Conservation (phyloP, 2,888 invertebrate genomes). For the Drosophila subsilvestris region DNA sequence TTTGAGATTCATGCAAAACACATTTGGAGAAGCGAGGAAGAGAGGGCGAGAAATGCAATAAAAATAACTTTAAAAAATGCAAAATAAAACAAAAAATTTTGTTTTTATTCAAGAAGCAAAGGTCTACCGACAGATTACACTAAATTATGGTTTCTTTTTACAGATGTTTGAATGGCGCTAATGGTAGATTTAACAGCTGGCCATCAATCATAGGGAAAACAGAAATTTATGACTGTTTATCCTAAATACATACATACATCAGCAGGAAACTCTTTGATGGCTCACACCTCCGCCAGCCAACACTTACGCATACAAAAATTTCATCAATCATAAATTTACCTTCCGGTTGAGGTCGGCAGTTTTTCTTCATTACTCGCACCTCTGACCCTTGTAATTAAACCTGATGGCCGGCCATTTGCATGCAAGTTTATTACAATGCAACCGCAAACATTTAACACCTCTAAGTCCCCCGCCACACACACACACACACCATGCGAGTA, state of each 20-base stretch:
- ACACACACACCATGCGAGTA: neutral
- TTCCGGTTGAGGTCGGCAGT: slow-evolving; percentile 32
- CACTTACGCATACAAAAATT: slow-evolving; percentile 8
- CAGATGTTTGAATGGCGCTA: neutral
- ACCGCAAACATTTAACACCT: slow-evolving; percentile 73
- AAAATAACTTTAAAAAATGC: slow-evolving; percentile 79
- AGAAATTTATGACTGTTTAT: slow-evolving; percentile 16
- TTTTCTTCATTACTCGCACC: slow-evolving; percentile 44
- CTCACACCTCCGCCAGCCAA: slow-evolving; percentile 29
- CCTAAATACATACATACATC: neutral
- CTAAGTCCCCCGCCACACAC: slow-evolving; percentile 28
- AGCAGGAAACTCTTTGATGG: slow-evolving; percentile 29
- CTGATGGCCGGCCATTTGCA: slow-evolving; percentile 50
- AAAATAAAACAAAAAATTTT: slow-evolving; percentile 49
- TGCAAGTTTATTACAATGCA: slow-evolving; percentile 53
- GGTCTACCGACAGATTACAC: slow-evolving; percentile 5
- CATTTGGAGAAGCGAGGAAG: slow-evolving; percentile 42
- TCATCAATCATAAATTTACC: slow-evolving; percentile 49
- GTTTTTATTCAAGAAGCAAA: slow-evolving; percentile 26
- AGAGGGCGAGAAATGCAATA: slow-evolving; percentile 70
- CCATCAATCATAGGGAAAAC: slow-evolving; percentile 20
- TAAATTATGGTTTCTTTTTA: slow-evolving; percentile 1
- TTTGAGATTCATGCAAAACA: slow-evolving; percentile 71
- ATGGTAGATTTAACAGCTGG: slow-evolving; percentile 8
- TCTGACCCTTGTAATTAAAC: slow-evolving; percentile 40